A percentile compares a stretch with the other conserved stretches of the same genome.
These are phyloP conservation scores for Haliclona indistincta DNA, from an alignment of 37 sponge, comb jelly and placozoan species.

Conservation along the genomic window DNA sequence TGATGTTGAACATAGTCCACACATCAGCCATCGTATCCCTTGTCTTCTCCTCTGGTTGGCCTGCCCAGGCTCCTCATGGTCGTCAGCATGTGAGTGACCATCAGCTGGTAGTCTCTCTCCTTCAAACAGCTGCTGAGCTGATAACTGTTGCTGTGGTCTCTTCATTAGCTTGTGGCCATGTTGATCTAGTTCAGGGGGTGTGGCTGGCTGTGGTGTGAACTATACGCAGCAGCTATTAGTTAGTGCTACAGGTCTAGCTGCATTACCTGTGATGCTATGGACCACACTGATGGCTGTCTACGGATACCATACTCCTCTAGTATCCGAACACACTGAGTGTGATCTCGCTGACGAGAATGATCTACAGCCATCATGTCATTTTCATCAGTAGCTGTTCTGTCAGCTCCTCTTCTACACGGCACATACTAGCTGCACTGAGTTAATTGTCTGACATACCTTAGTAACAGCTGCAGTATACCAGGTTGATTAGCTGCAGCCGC, in stretches of 20 bases:
- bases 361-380: constrained; percentile 66
- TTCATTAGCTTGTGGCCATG: constrained; percentile 68
- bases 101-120: constrained; percentile 55
- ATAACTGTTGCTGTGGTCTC: constrained; percentile 18
- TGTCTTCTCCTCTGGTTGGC: no score
- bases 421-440: not conserved
- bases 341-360: constrained; percentile 71
- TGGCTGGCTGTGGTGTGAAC: constrained; percentile 7
- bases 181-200: constrained; percentile 46
- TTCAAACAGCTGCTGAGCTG: not conserved
- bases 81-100: constrained; percentile 57
- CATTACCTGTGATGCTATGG: constrained; percentile 50
- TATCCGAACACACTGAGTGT: constrained; percentile 54
- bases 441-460: constrained; percentile 49
- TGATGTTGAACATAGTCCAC: no score
- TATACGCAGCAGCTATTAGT: not conserved
- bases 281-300: constrained; percentile 29
- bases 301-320: constrained; percentile 50
- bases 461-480: constrained; percentile 57
- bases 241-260: not conserved
- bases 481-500: constrained; percentile 88
- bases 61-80: no score
- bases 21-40: no score
- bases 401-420: constrained; percentile 57
- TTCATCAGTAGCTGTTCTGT: constrained; percentile 46